Evolutionary conservation across 2,888 invertebrate genomes (phyloP).

Genomic region (Tenodera sinensis): DNA sequence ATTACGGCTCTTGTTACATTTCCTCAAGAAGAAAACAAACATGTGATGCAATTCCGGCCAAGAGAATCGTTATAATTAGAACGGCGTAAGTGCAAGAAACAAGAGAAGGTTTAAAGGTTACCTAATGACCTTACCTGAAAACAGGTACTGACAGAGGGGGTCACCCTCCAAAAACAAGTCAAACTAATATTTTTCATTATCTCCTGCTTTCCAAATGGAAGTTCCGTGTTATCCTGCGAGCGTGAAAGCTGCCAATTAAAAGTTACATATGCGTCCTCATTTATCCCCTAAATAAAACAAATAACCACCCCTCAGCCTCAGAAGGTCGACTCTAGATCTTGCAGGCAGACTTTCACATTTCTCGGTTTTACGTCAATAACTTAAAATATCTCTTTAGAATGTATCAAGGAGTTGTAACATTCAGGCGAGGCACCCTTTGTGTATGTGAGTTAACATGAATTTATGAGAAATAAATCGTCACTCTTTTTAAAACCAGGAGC

Average conservation of each 20-base stretch:
- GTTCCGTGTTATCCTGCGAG: neutral
- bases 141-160: neutral
- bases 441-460: too few species aligned
- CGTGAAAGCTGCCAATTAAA: neutral
- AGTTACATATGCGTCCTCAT: neutral
- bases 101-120: neutral
- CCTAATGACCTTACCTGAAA: neutral
- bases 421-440: too few species aligned
- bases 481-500: too few species aligned
- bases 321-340: neutral
- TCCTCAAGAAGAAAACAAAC: neutral
- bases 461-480: too few species aligned
- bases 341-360: neutral
- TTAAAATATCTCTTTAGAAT: too few species aligned
- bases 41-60: neutral
- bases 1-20: neutral
- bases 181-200: neutral
- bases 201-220: neutral
- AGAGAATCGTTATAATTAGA: neutral
- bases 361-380: neutral
- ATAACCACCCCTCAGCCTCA: neutral
- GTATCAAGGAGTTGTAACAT: too few species aligned
- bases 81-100: neutral
- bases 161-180: neutral
- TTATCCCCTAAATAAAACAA: neutral